phyloP scores from a whole-genome alignment of 2,888 invertebrate genomes.

The Allacma fusca region DNA sequence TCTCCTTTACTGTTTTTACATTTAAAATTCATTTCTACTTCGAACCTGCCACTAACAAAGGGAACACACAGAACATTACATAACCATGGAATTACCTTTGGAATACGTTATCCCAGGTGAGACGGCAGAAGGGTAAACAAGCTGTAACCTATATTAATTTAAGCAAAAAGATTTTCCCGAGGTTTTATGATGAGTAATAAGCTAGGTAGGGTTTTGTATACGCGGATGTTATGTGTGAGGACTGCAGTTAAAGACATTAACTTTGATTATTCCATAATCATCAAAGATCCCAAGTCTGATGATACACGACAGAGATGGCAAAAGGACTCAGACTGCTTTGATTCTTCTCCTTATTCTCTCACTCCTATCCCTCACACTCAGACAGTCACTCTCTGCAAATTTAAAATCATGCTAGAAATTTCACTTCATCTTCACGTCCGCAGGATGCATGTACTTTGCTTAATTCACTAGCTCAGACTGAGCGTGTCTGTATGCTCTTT shows the following conservation, averaged over 20 bases:
- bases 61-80: too few species aligned
- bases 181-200: background rate
- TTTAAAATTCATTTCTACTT: too few species aligned
- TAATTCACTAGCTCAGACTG: background rate
- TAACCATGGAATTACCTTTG: slow-evolving; percentile 4
- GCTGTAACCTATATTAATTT: background rate
- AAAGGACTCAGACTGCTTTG: background rate
- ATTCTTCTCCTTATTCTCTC: background rate
- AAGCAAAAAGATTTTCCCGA: background rate
- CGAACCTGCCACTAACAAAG: too few species aligned
- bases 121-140: background rate
- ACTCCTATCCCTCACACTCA: background rate
- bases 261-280: background rate
- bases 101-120: background rate
- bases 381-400: background rate
- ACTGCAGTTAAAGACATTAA: background rate
- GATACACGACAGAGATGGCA: too few species aligned
- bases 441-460: background rate
- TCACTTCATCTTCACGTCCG: background rate
- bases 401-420: background rate
- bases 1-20: too few species aligned
- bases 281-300: background rate
- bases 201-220: background rate
- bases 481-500: background rate
- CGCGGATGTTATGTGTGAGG: background rate